Evolutionary conservation across 2,888 invertebrate species (phyloP).

Genomic region (Biston betularia): DNA sequence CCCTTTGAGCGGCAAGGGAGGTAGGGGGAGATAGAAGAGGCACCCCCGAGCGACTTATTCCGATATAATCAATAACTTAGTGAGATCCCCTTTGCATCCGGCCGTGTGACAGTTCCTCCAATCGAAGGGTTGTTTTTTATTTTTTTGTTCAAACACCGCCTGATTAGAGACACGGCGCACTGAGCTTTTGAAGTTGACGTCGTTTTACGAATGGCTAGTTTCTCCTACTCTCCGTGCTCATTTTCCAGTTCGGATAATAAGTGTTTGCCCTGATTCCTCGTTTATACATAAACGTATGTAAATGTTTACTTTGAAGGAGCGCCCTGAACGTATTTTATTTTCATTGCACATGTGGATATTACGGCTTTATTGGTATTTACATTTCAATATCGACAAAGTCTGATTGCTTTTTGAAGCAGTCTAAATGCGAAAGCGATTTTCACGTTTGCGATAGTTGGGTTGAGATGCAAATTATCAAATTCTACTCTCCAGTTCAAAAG

Average conservation of each 20-base stretch:
- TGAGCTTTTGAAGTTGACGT: constrained; percentile 77
- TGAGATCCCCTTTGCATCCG: constrained; percentile 86
- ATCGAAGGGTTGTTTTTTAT: constrained; percentile 70
- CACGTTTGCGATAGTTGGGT: constrained; percentile 22
- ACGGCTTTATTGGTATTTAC: constrained; percentile 47
- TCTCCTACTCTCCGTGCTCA: constrained; percentile 57
- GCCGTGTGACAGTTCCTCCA: constrained; percentile 83
- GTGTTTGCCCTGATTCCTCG: constrained; percentile 67
- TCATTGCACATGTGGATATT: constrained; percentile 47
- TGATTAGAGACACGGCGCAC: constrained; percentile 78
- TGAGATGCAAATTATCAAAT: not conserved
- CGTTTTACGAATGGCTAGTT: constrained; percentile 72
- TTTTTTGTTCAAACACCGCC: constrained; percentile 82
- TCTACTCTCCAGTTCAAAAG: not conserved
- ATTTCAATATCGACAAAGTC: constrained; percentile 45
- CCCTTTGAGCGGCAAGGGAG: constrained; percentile 64
- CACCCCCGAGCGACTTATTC: constrained; percentile 82
- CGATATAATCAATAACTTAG: constrained; percentile 87
- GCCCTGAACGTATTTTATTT: constrained; percentile 43
- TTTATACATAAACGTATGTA: constrained; percentile 61
- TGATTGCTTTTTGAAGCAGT: constrained; percentile 46
- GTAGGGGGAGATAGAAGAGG: constrained; percentile 56
- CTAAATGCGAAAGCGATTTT: constrained; percentile 32
- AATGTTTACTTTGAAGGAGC: constrained; percentile 56
- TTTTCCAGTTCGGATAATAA: constrained; percentile 68